Conservation (phyloP, 2,888 invertebrate species). For the Netelia virgata region DNA sequence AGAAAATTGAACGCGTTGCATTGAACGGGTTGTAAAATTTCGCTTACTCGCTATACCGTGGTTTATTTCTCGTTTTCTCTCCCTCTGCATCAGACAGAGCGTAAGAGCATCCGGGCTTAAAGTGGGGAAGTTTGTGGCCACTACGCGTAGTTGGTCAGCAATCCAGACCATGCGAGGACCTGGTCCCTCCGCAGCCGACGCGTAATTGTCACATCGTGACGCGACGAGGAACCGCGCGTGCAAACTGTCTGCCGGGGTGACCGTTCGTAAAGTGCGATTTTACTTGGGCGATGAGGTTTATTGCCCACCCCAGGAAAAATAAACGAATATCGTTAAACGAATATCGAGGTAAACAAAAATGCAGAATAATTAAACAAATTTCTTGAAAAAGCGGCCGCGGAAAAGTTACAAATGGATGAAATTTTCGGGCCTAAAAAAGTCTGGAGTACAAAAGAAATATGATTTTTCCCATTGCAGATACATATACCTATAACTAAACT, state of each 20-base stretch:
- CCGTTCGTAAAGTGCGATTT: background rate
- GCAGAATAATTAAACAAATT: background rate
- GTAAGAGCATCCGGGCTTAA: conserved; percentile 1
- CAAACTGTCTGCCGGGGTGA: background rate
- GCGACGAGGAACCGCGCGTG: background rate
- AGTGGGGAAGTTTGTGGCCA: conserved; percentile 38
- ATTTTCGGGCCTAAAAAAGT: background rate
- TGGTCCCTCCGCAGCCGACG: background rate
- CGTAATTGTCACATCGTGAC: background rate
- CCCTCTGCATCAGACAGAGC: background rate
- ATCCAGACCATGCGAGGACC: conserved; percentile 23
- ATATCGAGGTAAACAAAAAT: background rate
- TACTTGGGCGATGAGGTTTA: conserved; percentile 17
- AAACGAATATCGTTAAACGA: background rate
- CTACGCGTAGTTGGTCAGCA: conserved; percentile 36
- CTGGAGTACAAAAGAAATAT: too few relatives aligned
- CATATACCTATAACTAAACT: background rate
- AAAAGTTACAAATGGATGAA: background rate
- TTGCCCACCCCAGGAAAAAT: background rate
- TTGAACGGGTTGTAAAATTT: background rate
- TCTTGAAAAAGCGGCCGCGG: background rate
- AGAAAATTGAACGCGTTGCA: background rate
- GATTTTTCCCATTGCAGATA: too few relatives aligned
- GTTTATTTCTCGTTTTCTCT: background rate
- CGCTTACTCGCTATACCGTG: background rate